Evolutionary conservation across 1,140 invertebrate species (phyloP), one percentile per base, ranked within the genome.

Genomic region (Mamestra configurata): DNA sequence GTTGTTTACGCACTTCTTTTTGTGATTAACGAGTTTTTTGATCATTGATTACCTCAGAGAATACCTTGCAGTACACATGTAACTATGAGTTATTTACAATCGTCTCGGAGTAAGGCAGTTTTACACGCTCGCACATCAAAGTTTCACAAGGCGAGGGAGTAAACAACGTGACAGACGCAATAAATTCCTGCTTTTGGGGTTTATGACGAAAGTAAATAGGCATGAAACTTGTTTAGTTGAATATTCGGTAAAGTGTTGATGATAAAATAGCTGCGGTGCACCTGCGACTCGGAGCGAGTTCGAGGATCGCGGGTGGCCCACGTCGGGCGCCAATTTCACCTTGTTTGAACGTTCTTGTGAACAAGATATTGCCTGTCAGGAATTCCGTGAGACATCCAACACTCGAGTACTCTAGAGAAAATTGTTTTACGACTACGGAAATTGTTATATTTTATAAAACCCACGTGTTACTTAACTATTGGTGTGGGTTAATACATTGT

Each of bases 231-330:
- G 83, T 83, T 86, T 87, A 84, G 82, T 81, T 81, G 80, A 83
- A 88, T 90, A 89, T 90, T 87, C 85, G 80, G 86, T 86, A 77
- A 87, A 90, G 89, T 87, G 88, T 87, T 86, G 86, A 89, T 88
- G 85, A 90, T 89, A 88, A 89, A 89, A 88, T 92, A 89, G 81
- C 81, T 89, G 86, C 66, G 88, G 83, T 88, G 84, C 89, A 93
- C 89, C 89, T 93, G 79, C 84, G 72, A 87, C 86, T 83, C 85
- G 85, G 77, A 79, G 85, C 78, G 80, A 86, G 80, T 83, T 66
- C 27, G 46, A 57, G 84, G 82, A 87, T 87, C 86, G 80, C 80
- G 82, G 88, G 73, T 82, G 80, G 77, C 77, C 81, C 85, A 83
- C 79, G 84, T 86, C 86, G 85, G 85, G 85, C 84, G 88, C 85